A percentile compares a stretch with the other conserved stretches of the same genome.
Conservation (phyloP, 1,140 invertebrate species). For the Bombus sylvicola region DNA sequence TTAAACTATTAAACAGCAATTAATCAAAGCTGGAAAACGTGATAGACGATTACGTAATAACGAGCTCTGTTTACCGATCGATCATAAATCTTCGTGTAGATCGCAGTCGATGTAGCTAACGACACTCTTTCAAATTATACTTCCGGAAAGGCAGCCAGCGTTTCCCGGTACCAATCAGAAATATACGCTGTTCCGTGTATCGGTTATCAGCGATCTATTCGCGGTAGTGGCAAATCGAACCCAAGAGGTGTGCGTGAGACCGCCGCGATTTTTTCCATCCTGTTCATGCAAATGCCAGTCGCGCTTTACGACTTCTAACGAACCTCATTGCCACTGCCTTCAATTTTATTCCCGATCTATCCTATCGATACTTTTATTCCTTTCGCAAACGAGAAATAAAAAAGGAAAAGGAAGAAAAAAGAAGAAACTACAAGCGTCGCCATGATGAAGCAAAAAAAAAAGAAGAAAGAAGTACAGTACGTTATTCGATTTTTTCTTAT, state of each 20-base stretch:
- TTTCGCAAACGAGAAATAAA: too few relatives aligned
- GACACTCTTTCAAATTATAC: neutral
- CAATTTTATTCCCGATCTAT: slow-evolving; percentile 58
- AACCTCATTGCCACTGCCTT: slow-evolving; percentile 52
- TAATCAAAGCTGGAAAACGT: neutral
- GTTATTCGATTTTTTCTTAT: neutral
- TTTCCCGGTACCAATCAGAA: slow-evolving; percentile 34
- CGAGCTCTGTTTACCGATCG: neutral
- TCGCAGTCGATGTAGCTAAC: neutral
- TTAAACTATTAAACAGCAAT: neutral
- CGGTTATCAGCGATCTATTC: slow-evolving; percentile 55
- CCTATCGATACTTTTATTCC: neutral
- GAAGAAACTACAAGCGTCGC: neutral
- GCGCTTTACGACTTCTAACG: slow-evolving; percentile 55
- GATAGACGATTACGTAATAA: neutral
- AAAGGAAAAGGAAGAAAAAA: neutral
- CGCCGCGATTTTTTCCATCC: slow-evolving; percentile 39
- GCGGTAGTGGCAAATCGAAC: slow-evolving; percentile 21
- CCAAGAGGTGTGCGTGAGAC: neutral
- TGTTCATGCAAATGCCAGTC: slow-evolving; percentile 28
- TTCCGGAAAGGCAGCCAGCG: neutral
- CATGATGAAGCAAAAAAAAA: neutral
- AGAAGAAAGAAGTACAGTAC: too few relatives aligned
- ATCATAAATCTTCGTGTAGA: neutral
- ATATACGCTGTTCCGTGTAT: slow-evolving; percentile 42